Conservation (phyloP, 2,797 vertebrate species). For the Crocidura indochinensis region DNA sequence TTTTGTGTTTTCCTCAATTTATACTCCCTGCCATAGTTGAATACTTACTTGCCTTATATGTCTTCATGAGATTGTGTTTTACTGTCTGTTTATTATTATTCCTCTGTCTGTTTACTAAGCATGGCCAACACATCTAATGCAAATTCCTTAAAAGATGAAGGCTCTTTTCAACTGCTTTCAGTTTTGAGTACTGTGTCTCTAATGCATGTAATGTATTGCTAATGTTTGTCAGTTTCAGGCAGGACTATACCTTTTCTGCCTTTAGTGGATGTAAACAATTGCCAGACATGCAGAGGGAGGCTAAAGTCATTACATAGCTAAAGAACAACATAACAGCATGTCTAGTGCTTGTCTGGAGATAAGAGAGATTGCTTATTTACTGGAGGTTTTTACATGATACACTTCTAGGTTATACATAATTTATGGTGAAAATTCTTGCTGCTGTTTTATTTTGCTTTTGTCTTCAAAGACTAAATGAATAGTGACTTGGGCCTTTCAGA, state of each 20-base stretch:
- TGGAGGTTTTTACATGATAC: constrained; percentile 57
- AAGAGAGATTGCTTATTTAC: constrained; percentile 70
- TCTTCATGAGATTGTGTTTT: neutral
- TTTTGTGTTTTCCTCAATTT: constrained; percentile 26
- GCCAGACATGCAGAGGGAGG: constrained; percentile 28
- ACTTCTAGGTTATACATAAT: constrained; percentile 72
- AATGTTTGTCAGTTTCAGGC: constrained; percentile 37
- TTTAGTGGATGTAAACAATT: constrained; percentile 61
- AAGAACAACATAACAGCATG: constrained; percentile 21
- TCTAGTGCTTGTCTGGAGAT: constrained; percentile 65
- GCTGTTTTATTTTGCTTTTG: constrained; percentile 65
- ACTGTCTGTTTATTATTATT: too few species aligned
- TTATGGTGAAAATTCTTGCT: constrained; percentile 72
- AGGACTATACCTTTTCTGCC: constrained; percentile 55
- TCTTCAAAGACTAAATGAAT: constrained; percentile 71
- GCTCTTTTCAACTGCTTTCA: constrained; percentile 37
- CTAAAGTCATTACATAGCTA: constrained; percentile 14
- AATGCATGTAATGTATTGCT: constrained; percentile 15
- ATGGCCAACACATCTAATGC: neutral
- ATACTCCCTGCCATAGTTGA: neutral
- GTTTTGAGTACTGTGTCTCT: neutral
- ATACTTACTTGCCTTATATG: neutral
- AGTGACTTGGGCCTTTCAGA: constrained; percentile 62
- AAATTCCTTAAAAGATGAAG: constrained; percentile 67
- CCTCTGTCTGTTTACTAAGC: constrained; percentile 7